Percentiles rank a stretch among this genome's conserved stretches.
Evolutionary conservation across 2,888 invertebrate genomes (phyloP).

Genomic region (Heliconius aoede): DNA sequence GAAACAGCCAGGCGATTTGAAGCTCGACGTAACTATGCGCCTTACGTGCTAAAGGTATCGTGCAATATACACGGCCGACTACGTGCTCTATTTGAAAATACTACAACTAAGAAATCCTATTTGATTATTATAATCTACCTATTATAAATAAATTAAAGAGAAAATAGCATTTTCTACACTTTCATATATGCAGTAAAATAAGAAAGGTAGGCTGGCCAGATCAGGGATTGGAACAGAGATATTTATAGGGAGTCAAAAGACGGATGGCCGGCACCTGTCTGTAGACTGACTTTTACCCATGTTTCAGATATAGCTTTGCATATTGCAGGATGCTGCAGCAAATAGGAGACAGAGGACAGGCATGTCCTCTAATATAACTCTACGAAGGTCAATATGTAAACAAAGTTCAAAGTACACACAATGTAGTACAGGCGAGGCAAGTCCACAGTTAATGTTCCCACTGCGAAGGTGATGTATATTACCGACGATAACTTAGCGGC

Average conservation of each 20-base stretch:
- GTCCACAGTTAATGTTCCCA: slow-evolving; percentile 27
- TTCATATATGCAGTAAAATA: too few relatives aligned
- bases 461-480: slow-evolving; percentile 51
- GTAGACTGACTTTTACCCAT: too few relatives aligned
- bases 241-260: too few relatives aligned
- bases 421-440: slow-evolving; percentile 4
- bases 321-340: too few relatives aligned
- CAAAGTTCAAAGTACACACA: slow-evolving; percentile 18
- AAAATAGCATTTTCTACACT: too few relatives aligned
- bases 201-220: too few relatives aligned
- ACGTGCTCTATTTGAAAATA: slow-evolving; percentile 51
- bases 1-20: slow-evolving; percentile 65
- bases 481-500: slow-evolving; percentile 53
- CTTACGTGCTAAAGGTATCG: slow-evolving; percentile 62
- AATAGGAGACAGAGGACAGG: too few relatives aligned
- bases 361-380: not conserved
- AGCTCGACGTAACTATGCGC: slow-evolving; percentile 61
- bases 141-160: too few relatives aligned
- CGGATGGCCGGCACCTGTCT: too few relatives aligned
- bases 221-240: too few relatives aligned
- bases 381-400: not conserved
- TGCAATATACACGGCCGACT: slow-evolving; percentile 48
- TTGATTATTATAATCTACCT: too few relatives aligned
- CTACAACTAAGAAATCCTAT: not conserved
- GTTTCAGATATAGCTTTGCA: too few relatives aligned